Evolutionary conservation across 35 echinoderm and acorn worm genomes (phyloP), one percentile per base, ranked within the genome.

Genomic region (Apostichopus parvimensis): DNA sequence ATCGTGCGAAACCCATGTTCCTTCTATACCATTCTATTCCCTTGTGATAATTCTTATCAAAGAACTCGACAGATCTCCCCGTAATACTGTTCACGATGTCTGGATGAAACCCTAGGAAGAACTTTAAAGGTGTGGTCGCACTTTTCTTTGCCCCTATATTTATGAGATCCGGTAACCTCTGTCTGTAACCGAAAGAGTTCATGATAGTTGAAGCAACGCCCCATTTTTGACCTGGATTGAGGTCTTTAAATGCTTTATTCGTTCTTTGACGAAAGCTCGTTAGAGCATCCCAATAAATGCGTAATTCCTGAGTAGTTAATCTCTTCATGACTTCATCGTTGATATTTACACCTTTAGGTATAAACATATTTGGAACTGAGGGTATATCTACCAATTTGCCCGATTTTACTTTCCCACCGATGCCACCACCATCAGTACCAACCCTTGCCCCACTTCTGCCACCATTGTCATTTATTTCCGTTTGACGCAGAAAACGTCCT

Each of bases 81-180:
- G 13, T 23, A 1, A 88, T 18, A 4, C 90, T 24, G 10, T 64
- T 53, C 2, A 71, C 83, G 17, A 95, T 87, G 8, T 95, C 78
- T 11, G 94, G 94, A 89, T 95, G 94, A 21, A 85, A 83, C 1
- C 56, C 18, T 11, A 87, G 52, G 83, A 88, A 95, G n/a, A 80
- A 87, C 59, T 54, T 78, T 52, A 95, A 73, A 9, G 90, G 59
- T 24, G 90, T 95, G 4, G 94, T 95, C n/a, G 91, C 94, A 52
- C 77, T 20, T 73, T 95, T 95, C 64, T 95, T 95, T 7, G 73
- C 82, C 23, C 94, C 94, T 58, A 95, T 92, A 73, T 80, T 88
- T 3, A 95, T 92, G 0, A 92, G 56, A 76, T 86, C 78, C 0
- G 94, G 94, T 14, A 95, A 60, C 14, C 94, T 61, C 28, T 95